A percentile compares a stretch with the other conserved stretches of the same genome.
Conservation (phyloP, 2,888 invertebrate species). For the Agrotis exclamationis region DNA sequence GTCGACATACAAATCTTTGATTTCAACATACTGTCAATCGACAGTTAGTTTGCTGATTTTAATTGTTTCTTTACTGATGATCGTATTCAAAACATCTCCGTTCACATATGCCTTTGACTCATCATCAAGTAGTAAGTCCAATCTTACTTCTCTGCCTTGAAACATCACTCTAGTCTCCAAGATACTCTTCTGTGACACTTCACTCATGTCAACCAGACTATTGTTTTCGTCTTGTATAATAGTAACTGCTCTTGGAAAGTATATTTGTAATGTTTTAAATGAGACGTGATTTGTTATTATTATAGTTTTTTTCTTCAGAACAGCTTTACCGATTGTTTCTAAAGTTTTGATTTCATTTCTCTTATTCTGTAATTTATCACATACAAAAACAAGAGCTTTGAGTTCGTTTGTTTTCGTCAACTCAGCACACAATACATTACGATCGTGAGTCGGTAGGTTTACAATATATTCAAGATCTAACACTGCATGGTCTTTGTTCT, state of each 20-base stretch:
- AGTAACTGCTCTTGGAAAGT: constrained; percentile 6
- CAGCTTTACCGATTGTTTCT: constrained; percentile 8
- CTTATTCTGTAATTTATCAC: background rate
- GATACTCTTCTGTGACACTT: constrained; percentile 23
- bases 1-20: constrained; percentile 38
- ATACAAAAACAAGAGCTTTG: constrained; percentile 12
- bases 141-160: constrained; percentile 36
- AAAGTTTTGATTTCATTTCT: background rate
- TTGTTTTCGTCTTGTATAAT: constrained; percentile 6
- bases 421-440: constrained; percentile 2
- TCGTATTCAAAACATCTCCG: constrained; percentile 36
- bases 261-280: background rate
- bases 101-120: constrained; percentile 29
- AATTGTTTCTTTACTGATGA: constrained; percentile 23
- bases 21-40: constrained; percentile 37
- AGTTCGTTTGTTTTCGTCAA: background rate
- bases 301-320: constrained; percentile 10
- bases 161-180: constrained; percentile 27
- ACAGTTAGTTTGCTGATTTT: constrained; percentile 22
- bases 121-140: constrained; percentile 32
- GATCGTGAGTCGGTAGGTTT: constrained; percentile 11
- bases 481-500: background rate
- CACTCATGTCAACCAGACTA: constrained; percentile 28
- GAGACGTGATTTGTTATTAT: constrained; percentile 18
- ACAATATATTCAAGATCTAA: constrained; percentile 29